Base-by-base conservation (phyloP, 2,113 vertebrate genomes). In the Gavia stellata region DNA sequence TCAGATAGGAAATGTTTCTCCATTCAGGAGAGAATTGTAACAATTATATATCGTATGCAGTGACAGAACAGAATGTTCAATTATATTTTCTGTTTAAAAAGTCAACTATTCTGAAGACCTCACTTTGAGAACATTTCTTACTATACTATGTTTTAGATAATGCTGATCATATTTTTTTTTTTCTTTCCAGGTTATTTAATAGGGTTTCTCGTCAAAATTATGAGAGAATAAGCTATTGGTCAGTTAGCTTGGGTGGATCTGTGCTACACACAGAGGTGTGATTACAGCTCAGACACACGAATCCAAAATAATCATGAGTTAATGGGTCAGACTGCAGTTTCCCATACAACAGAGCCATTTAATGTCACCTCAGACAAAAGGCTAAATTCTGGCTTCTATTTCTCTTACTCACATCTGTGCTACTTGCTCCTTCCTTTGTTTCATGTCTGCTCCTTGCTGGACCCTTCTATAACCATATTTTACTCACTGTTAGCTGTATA, bases 1-100 rank as follows among this genome's bases (percentile, higher is more conserved):
- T 97, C 80, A 40, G 61, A 94, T 97, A 96, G 58, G 38, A 92
- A 94, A 92, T 87, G 44, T 80, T 91, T 92, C 25, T 94, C 14
- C 36, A 50, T 72, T 95, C 87, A 86, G 67, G 70, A 90, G 75
- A 88, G 81, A 91, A 78, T 88, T 83, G 47, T 96, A 86, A 65
- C 94, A 96, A 94, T 96, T 70, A 79, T 77, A 25, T 92, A 73
- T 70, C 83, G 49, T 89, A 62, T 91, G 78, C 81, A 73, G 42
- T 90, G 28, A 73, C 59, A 81, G 79, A 83, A 86, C 24, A 65
- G 62, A 56, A 40, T 67, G 21, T 86, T 94, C 40, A 81, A 4
- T 61, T 65, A 4, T 9, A 44, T 75, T 95, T 96, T 96, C 52
- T 94, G 4, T 62, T 93, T 91, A 72, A 89, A 72, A 89, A 80